phyloP scores from a whole-genome alignment of 2,888 invertebrate species.

The Orthonychiurus folsomi region DNA sequence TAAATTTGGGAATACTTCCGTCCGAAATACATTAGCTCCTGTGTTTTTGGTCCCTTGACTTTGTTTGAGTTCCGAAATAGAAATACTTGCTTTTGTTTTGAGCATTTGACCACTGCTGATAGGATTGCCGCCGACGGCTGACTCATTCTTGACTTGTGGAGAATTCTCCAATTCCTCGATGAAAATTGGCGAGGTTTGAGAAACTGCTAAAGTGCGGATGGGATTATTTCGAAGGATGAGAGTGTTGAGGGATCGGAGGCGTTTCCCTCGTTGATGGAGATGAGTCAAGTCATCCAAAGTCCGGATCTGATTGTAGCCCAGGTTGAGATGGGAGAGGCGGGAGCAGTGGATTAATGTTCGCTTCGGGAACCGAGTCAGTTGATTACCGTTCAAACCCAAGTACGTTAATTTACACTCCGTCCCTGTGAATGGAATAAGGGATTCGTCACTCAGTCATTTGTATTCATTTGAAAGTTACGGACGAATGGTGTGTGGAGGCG shows the following conservation, averaged over 20 bases:
- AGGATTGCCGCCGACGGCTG: constrained; percentile 42
- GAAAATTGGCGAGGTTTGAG: no score
- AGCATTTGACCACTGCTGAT: constrained; percentile 6
- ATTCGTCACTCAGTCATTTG: no score
- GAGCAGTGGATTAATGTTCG: constrained; percentile 61
- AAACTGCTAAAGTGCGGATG: constrained; percentile 55
- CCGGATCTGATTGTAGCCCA: constrained; percentile 77
- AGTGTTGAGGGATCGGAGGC: constrained; percentile 70
- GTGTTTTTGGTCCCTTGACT: background rate
- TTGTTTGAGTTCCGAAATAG: background rate
- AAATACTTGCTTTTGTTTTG: background rate
- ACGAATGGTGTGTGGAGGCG: no score
- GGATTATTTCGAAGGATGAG: constrained; percentile 74
- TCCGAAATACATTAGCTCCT: constrained; percentile 55
- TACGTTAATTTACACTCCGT: constrained; percentile 37
- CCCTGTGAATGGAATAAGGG: background rate
- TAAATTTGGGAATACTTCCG: constrained; percentile 56
- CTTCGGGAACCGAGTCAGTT: constrained; percentile 62
- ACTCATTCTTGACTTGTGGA: background rate
- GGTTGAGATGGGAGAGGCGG: constrained; percentile 72
- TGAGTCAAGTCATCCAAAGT: constrained; percentile 60
- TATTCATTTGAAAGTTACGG: no score
- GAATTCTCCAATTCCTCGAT: no score
- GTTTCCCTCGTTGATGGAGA: constrained; percentile 16
- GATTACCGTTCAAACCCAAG: constrained; percentile 54